These are phyloP conservation scores for Meriones psammophilus DNA, from an alignment of 2,797 vertebrate genomes.

Conservation along the genomic window DNA sequence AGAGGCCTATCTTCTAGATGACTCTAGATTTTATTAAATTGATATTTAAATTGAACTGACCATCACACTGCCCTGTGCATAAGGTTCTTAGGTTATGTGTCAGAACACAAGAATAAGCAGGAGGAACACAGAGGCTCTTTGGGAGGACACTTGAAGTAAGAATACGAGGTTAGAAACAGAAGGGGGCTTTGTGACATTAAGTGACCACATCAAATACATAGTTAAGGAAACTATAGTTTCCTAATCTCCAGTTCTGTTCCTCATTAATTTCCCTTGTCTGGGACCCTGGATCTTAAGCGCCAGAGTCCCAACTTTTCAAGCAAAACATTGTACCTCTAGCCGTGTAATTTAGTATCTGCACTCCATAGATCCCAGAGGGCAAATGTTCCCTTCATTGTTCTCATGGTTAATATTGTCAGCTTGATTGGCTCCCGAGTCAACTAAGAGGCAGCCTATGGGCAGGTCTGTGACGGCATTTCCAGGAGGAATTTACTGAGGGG, in stretches of 20 bases:
- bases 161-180: rapidly evolving
- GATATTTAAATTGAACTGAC: not conserved
- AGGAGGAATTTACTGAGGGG: not conserved
- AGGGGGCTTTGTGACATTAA: rapidly evolving
- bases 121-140: rapidly evolving
- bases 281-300: not conserved
- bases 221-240: not conserved
- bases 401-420: not conserved
- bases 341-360: too few relatives aligned
- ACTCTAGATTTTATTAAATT: not conserved
- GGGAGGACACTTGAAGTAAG: not conserved
- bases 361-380: rapidly evolving
- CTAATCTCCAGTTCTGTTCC: not conserved
- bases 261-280: rapidly evolving
- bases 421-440: not conserved
- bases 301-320: rapidly evolving
- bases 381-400: not conserved
- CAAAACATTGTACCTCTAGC: rapidly evolving
- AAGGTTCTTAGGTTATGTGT: not conserved
- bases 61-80: not conserved
- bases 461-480: not conserved
- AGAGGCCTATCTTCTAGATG: not conserved
- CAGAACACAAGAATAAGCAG: not conserved
- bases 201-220: rapidly evolving
- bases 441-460: not conserved